Conservation (phyloP, 2,888 invertebrate genomes). For the Cryptocheilus praepositus region DNA sequence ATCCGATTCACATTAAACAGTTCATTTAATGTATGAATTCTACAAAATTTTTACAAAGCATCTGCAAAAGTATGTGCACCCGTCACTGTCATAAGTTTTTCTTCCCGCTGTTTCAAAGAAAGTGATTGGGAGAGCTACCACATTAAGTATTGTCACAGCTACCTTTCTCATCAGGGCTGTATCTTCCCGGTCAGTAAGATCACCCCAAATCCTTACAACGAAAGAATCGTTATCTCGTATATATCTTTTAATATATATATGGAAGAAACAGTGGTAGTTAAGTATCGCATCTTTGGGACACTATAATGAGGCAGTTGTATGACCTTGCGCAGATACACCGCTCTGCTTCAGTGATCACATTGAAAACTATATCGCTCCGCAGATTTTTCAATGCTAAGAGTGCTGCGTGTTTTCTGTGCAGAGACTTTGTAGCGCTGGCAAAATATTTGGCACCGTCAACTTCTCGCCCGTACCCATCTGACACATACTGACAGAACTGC, state of each 20-base stretch:
- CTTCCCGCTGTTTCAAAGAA: no score
- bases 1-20: no score
- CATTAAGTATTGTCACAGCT: no score
- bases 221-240: slow-evolving; percentile 6
- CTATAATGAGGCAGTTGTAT: slow-evolving; percentile 27
- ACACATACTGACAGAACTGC: slow-evolving; percentile 57
- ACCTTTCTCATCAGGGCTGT: no score
- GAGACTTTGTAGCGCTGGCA: slow-evolving; percentile 54
- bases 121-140: no score
- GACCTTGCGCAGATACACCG: slow-evolving; percentile 22
- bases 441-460: slow-evolving; percentile 67
- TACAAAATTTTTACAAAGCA: no score
- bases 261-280: slow-evolving; percentile 24
- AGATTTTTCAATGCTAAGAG: slow-evolving; percentile 59
- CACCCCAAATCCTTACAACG: no score
- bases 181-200: no score
- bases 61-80: no score
- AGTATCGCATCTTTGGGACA: slow-evolving; percentile 38
- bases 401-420: slow-evolving; percentile 54
- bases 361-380: slow-evolving; percentile 15
- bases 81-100: no score
- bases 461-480: slow-evolving; percentile 52
- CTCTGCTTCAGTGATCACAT: slow-evolving; percentile 18
- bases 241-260: slow-evolving; percentile 18
- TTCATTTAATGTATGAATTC: no score